These are phyloP conservation scores for Lucilia cuprina DNA, from an alignment of 1,140 invertebrate species.

Conservation along the genomic window DNA sequence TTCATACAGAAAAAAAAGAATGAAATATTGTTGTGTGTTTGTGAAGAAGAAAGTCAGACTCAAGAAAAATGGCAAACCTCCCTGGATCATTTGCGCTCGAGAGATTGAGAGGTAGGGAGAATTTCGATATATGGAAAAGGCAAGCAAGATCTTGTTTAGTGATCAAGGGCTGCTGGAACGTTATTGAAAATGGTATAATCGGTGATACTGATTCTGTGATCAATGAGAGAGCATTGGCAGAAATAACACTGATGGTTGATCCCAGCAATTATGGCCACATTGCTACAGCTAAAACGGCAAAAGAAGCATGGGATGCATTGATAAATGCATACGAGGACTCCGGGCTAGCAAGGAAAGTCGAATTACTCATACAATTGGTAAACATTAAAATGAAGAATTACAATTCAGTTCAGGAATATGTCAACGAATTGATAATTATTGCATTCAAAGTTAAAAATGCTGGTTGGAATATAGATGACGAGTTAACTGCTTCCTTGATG, in stretches of 20 bases:
- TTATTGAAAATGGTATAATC: not conserved
- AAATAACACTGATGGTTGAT: conserved; percentile 33
- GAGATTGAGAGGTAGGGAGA: conserved; percentile 33
- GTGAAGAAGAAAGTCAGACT: too few relatives aligned
- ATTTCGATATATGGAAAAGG: conserved; percentile 27
- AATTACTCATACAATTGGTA: conserved; percentile 45
- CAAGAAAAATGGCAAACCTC: not conserved
- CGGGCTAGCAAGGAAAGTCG: conserved; percentile 46
- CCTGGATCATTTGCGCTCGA: conserved; percentile 1
- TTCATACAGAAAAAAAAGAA: too few relatives aligned
- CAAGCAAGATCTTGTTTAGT: conserved; percentile 26
- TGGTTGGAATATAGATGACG: conserved; percentile 34
- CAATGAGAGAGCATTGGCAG: conserved; percentile 25
- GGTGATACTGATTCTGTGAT: not conserved
- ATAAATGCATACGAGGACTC: conserved; percentile 45
- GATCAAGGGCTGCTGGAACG: conserved; percentile 27
- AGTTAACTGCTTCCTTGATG: conserved; percentile 35
- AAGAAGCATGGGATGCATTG: conserved; percentile 47
- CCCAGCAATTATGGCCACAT: conserved; percentile 23
- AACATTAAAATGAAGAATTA: conserved; percentile 44
- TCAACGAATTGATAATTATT: conserved; percentile 44
- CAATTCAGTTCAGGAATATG: conserved; percentile 45
- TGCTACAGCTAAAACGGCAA: conserved; percentile 39
- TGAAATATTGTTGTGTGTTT: too few relatives aligned
- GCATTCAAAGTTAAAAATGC: conserved; percentile 36